These are phyloP conservation scores for Sebastes hopkinsi DNA, from an alignment of 2,797 vertebrate species.

Conservation along the genomic window DNA sequence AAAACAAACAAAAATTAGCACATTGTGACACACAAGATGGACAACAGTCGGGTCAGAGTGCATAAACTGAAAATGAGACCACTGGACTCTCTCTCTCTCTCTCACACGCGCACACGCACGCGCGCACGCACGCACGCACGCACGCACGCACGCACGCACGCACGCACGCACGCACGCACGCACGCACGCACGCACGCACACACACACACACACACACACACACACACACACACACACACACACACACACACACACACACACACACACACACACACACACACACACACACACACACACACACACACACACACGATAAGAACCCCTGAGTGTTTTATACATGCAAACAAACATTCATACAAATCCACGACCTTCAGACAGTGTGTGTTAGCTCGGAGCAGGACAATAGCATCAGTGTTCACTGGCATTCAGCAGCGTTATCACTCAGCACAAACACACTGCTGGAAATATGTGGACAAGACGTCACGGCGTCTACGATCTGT, in stretches of 20 bases:
- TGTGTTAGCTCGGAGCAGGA: not conserved
- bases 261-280: too few species aligned
- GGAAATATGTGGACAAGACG: slow-evolving; percentile 3
- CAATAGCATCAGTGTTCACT: slow-evolving; percentile 50
- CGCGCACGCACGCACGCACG: rapidly evolving
- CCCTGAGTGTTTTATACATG: not conserved
- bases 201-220: too few species aligned
- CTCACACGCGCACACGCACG: not conserved
- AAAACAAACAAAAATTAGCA: too few species aligned
- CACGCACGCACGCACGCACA: too few species aligned
- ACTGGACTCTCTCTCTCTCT: not conserved
- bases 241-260: too few species aligned
- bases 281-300: not conserved
- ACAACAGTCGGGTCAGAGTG: not conserved
- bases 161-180: too few species aligned
- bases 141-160: rapidly evolving
- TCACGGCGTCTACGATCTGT: not conserved
- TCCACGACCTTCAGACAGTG: slow-evolving; percentile 10
- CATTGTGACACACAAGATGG: not conserved
- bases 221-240: too few species aligned
- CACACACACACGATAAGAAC: slow-evolving; percentile 24
- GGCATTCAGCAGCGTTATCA: slow-evolving; percentile 36
- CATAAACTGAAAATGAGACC: not conserved
- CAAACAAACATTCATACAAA: slow-evolving; percentile 20
- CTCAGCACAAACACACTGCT: slow-evolving; percentile 17